Percentiles rank a stretch among this genome's conserved stretches.
phyloP scores from a whole-genome alignment of 2,113 vertebrate genomes.

The Mastomys coucha region DNA sequence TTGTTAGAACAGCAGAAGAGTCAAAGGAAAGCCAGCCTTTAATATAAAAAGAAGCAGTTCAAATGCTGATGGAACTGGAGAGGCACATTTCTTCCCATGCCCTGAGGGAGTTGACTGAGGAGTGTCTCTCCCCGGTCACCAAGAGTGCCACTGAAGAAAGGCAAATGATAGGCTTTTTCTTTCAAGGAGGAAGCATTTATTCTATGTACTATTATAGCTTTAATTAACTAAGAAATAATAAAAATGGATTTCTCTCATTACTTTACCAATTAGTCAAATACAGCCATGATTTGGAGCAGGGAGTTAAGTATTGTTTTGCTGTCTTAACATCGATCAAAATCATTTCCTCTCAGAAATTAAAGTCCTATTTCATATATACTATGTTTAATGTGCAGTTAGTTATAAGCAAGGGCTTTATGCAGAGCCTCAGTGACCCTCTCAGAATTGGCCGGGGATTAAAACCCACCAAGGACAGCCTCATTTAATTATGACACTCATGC shows the following conservation, averaged over 20 bases:
- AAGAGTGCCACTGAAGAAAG: not conserved
- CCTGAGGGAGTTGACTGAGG: not conserved
- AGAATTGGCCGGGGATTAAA: not conserved
- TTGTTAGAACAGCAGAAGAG: slow-evolving; percentile 42
- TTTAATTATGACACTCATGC: not conserved
- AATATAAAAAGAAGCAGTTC: slow-evolving; percentile 37
- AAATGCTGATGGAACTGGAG: slow-evolving; percentile 29
- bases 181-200: not conserved
- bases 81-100: not conserved
- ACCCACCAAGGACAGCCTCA: not conserved
- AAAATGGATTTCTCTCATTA: slow-evolving; percentile 35
- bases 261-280: slow-evolving; percentile 25
- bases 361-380: slow-evolving; percentile 1
- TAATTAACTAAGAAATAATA: slow-evolving; percentile 51
- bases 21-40: slow-evolving; percentile 2
- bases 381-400: slow-evolving; percentile 1
- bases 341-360: slow-evolving; percentile 29
- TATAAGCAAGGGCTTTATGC: not conserved
- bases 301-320: slow-evolving; percentile 17
- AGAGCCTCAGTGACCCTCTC: slow-evolving; percentile 30
- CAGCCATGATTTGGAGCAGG: not conserved
- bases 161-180: not conserved
- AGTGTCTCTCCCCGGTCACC: not conserved
- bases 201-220: not conserved
- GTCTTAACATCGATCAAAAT: slow-evolving; percentile 20